Evolutionary conservation across 2,888 invertebrate species (phyloP), one percentile per base, ranked within the genome.

Genomic region (Brenthis ino): DNA sequence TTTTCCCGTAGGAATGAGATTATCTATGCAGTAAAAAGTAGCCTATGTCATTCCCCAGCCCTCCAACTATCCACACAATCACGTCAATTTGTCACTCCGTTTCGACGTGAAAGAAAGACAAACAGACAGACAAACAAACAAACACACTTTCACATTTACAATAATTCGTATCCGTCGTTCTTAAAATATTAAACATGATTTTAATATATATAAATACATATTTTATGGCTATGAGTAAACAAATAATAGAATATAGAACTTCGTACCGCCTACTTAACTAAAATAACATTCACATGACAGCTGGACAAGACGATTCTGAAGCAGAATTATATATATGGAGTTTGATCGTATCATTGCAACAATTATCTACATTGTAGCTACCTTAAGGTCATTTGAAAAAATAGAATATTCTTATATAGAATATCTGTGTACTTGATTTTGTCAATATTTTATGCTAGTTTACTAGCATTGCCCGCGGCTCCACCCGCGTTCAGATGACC

Each of bases 241-340:
- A 33, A 60, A 50, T n/a, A 5, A 50, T n/a, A 24, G 50, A 14
- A 33, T 47, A 48, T 56, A 43, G 16, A 64, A 64, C 37, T 43
- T 43, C 64, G 14, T 37, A 54, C 14, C 37, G 43, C 51, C 60
- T 50, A n/a, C 28, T 50, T 48, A 48, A 60, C 28, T 50, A 60
- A 50, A 60, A 60, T 60, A 60, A 60, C 60, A 60, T 48, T 24
- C 24, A 24, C 48, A 50, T 60, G 60, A 60, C 60, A 60, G 60
- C 50, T 24, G 24, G 6, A 24, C 20, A 55, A n/a, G 67, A 14
- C 56, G 20, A 61, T 64, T 24, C 58, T 61, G 55, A 67, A 61
- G 60, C 11, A 11, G 37, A 8, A 43, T 43, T 43, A 2, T 8
- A 43, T 43, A 43, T 11, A 2, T 43, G 37, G 37, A 43, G 37